Evolutionary conservation across 2,888 invertebrate genomes (phyloP), one percentile per base, ranked within the genome.

Genomic region (Lepidochitona cinerea): DNA sequence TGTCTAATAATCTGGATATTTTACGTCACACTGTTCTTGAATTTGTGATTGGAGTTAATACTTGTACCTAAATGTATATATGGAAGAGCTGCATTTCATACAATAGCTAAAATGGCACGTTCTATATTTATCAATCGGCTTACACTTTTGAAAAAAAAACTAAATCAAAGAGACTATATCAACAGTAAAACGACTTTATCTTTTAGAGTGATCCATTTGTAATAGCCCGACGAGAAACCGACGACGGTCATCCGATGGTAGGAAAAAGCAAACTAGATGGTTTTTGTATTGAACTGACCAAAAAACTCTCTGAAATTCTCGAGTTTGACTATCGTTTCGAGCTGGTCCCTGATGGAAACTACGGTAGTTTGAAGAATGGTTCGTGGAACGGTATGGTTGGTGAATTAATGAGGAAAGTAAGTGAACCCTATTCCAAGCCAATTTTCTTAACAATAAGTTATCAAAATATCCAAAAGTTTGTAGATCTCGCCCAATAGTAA

Each of bases 211-310:
- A 59, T 4, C 59, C 59, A 7, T 59, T 59, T 26, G 4, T 59
- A 32, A 59, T 59, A 2, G 32, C 23, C 12, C 23, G 32, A 59
- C 2, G 29, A 14, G 12, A 59, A 59, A 12, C 59, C 4, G 32
- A 23, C 14, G 59, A 59, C 26, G 59, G 59, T 29, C 59, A 29
- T 59, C 59, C 59, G 14, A 29, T 59, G 26, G 59, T 29, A 4
- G 59, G 59, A 4, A 59, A 59, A 4, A 26, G 29, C 9, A 59
- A 32, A 26, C 29, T 23, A 29, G 59, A 59, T 87, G 98, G 98
- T 69, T 98, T 96, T 90, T 97, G 96, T 91, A 96, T 97, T 88
- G 98, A 98, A 89, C 92, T 98, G 52, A 95, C 96, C 2, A 95
- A 96, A 85, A 92, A 95, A 77, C 94, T 98, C 76, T 93, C 96